Evolutionary conservation across 2,113 vertebrate species (phyloP).

Genomic region (Oryctolagus cuniculus): DNA sequence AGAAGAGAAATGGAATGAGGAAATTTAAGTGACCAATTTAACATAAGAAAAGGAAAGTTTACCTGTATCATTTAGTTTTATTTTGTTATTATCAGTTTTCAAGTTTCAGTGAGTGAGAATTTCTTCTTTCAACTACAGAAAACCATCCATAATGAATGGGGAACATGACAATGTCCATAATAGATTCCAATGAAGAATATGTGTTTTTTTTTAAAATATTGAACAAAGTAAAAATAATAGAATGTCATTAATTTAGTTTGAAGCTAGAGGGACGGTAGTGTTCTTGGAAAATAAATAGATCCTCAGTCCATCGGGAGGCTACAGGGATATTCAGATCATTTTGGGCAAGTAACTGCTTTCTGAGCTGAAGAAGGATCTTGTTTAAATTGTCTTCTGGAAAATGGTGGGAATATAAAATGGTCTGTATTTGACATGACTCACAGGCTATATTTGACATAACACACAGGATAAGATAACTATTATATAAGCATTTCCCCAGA

Average conservation of each 20-base stretch:
- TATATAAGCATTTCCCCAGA: conserved; percentile 3
- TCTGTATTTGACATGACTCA: neutral
- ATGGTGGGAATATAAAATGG: neutral
- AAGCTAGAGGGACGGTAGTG: neutral
- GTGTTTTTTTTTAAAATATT: neutral
- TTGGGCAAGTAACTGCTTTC: conserved; percentile 39
- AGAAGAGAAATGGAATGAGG: neutral
- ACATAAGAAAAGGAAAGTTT: neutral
- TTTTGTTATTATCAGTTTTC: conserved; percentile 10
- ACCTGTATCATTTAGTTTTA: neutral
- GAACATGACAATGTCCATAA: neutral
- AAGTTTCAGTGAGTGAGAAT: conserved; percentile 35
- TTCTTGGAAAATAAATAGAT: neutral
- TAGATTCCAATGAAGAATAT: neutral
- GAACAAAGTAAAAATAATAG: conserved; percentile 31
- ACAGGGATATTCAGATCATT: neutral
- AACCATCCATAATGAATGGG: neutral
- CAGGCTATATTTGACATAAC: neutral
- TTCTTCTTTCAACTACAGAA: neutral
- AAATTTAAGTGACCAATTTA: conserved; percentile 46
- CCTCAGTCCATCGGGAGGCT: neutral
- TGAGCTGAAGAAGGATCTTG: neutral
- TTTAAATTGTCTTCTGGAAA: conserved; percentile 36
- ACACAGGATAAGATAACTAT: conserved; percentile 14
- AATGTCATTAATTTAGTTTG: neutral